phyloP scores from a whole-genome alignment of 2,888 invertebrate species.

The Tyria jacobaeae region DNA sequence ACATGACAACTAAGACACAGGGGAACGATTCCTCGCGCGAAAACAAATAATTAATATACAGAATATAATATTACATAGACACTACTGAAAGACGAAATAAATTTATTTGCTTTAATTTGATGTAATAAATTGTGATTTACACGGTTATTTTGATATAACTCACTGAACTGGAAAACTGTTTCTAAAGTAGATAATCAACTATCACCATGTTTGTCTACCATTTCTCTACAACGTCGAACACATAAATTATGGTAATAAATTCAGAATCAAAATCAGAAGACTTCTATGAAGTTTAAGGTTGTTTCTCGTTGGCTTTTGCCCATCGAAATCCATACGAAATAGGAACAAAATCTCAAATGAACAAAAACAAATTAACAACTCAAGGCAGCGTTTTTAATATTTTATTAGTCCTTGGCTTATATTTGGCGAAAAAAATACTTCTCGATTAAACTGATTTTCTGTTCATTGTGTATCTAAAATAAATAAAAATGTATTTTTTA shows the following conservation, averaged over 20 bases:
- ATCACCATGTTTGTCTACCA: slow-evolving; percentile 4
- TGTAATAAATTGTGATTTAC: no score
- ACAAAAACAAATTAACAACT: background rate
- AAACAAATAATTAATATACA: no score
- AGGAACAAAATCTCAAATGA: no score
- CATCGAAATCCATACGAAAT: slow-evolving; percentile 21
- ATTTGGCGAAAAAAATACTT: no score
- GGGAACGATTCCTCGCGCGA: no score
- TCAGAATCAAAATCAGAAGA: slow-evolving; percentile 23
- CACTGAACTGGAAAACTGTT: background rate
- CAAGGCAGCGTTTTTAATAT: background rate
- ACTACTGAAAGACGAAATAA: no score
- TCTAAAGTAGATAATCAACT: slow-evolving; percentile 6
- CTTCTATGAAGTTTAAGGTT: slow-evolving; percentile 41
- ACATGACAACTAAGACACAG: no score
- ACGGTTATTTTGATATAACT: background rate
- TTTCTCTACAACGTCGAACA: slow-evolving; percentile 7
- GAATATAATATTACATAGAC: no score
- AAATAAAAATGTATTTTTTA: no score
- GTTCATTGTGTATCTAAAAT: no score
- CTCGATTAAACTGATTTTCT: no score
- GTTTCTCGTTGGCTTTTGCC: slow-evolving; percentile 20
- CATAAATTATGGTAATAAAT: slow-evolving; percentile 48
- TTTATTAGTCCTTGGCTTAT: background rate
- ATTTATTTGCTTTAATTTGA: no score